phyloP scores from a whole-genome alignment of 2,113 vertebrate genomes.

The Heptranchias perlo region DNA sequence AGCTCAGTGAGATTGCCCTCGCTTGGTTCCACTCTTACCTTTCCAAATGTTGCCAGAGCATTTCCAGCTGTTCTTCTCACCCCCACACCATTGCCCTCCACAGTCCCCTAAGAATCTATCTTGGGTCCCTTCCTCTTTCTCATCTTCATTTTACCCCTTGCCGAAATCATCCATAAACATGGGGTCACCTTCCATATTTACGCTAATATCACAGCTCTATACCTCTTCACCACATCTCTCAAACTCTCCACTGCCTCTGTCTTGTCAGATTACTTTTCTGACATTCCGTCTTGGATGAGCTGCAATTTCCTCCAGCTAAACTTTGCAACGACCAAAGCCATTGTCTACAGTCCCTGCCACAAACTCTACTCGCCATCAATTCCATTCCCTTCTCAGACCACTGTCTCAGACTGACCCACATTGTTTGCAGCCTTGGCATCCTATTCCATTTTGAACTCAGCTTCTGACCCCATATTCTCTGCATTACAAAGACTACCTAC shows the following conservation, averaged over 20 bases:
- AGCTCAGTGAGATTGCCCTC: too few relatives aligned
- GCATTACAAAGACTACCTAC: too few relatives aligned
- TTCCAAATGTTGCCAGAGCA: too few relatives aligned
- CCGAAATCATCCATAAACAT: background rate
- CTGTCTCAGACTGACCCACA: too few relatives aligned
- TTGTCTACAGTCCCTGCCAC: background rate
- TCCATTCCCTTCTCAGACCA: too few relatives aligned
- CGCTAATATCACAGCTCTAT: background rate
- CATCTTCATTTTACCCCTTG: background rate
- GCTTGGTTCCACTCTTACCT: too few relatives aligned
- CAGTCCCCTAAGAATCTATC: background rate
- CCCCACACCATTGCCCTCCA: background rate
- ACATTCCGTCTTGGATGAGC: background rate
- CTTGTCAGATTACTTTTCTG: background rate
- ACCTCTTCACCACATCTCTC: background rate
- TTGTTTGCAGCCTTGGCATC: too few relatives aligned
- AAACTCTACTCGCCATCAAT: background rate
- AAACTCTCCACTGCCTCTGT: background rate
- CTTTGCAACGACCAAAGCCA: background rate
- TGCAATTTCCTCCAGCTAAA: background rate
- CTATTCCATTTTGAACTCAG: too few relatives aligned
- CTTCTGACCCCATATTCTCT: too few relatives aligned
- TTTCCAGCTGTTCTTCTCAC: background rate
- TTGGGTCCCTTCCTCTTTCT: background rate
- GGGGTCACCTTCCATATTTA: background rate